Base-by-base conservation (phyloP, 1,140 invertebrate genomes). In the Charaxes varanes region DNA sequence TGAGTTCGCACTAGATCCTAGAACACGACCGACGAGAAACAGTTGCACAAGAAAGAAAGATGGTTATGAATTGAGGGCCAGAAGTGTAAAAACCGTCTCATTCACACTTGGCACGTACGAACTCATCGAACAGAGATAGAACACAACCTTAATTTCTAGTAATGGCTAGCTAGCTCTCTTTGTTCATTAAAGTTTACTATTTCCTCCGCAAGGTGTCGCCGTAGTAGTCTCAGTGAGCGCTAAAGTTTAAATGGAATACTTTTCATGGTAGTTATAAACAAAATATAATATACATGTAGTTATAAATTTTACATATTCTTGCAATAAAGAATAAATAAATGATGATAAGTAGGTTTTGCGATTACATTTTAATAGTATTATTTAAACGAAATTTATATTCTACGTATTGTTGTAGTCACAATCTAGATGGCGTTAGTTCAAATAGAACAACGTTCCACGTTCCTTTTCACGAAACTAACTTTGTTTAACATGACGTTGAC, bases 31-130 rank as follows among this genome's bases (percentile, higher is more conserved):
- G 74, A 78, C 66, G 64, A 80, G 77, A 83, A 84, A 84, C 73
- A 85, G 74, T 82, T 85, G 80, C 80, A 82, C 70, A 74, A 83
- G 70, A 77, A 77, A 76, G 69, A 76, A 76, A 74, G 74, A 84
- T 81, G 77, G 74, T 79, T 78, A 77, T 76, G 66, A 66, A 60
- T 62, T 66, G 59, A 83, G 78, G 76, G 73, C 70, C 62, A 69
- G 74, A 77, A 72, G 64, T 72, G 51, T 52, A 59, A 51, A 51
- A 30, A 46, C 49, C 53, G 43, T 85, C 78, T 62, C 70, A 38
- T 65, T 85, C 65, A 34, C 64, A 48, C 66, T 37, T 31, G 15
- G 11, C 31, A 32, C 16, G 38, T 41, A 28, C 37, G 30, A 35
- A 31, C 35, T 40, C 34, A 51, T 53, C 46, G 28, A 72, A 85